Evolutionary conservation across 2,797 vertebrate species (phyloP).

Genomic region (Antennarius maculatus): DNA sequence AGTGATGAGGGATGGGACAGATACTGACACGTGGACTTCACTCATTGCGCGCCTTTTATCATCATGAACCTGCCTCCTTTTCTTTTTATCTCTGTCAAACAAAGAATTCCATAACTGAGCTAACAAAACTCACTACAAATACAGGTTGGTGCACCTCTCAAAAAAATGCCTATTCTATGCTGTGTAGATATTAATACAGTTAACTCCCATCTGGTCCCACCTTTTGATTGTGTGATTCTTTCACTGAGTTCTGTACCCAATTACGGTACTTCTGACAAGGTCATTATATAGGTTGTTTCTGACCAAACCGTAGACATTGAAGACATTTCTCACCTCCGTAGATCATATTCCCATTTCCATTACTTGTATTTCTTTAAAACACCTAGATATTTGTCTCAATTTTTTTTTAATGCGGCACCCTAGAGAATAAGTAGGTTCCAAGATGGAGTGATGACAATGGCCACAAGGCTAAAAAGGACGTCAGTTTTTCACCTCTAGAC

Average conservation of each 20-base stretch:
- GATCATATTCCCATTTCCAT: constrained; percentile 36
- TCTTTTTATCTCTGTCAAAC: constrained; percentile 62
- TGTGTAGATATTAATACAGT: constrained; percentile 13
- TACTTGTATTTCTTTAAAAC: constrained; percentile 11
- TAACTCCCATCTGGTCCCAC: constrained; percentile 25
- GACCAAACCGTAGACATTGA: constrained; percentile 36
- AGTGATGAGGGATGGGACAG: constrained; percentile 70
- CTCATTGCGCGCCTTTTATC: constrained; percentile 45
- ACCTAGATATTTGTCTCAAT: too few species aligned
- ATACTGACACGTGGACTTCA: constrained; percentile 63
- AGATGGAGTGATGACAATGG: too few species aligned
- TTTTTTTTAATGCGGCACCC: too few species aligned
- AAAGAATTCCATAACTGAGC: constrained; percentile 34
- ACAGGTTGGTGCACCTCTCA: constrained; percentile 2
- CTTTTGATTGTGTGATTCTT: too few species aligned
- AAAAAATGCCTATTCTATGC: constrained; percentile 9
- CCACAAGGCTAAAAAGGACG: too few species aligned
- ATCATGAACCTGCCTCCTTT: constrained; percentile 19
- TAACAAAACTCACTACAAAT: constrained; percentile 46
- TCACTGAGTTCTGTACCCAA: too few species aligned
- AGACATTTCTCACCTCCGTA: constrained; percentile 40
- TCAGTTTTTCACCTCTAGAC: too few species aligned
- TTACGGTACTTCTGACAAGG: constrained; percentile 11
- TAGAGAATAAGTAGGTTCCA: too few species aligned
- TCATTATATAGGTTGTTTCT: constrained; percentile 24